Evolutionary conservation across 2,888 invertebrate genomes (phyloP).

Genomic region (Drosophila silvestris): DNA sequence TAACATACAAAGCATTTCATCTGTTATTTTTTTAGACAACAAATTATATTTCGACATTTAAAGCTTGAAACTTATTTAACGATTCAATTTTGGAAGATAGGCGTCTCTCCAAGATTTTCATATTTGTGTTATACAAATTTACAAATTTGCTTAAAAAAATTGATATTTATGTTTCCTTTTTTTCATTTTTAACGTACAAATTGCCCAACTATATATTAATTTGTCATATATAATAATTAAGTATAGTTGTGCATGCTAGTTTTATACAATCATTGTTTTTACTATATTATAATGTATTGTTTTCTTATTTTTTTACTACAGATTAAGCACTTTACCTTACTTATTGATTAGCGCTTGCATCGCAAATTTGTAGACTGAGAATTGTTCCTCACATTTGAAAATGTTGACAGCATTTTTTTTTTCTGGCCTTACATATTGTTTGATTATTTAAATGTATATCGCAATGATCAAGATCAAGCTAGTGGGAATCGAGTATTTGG

Average conservation of each 20-base stretch:
- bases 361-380: constrained; percentile 8
- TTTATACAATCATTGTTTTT: constrained; percentile 9
- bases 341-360: constrained; percentile 16
- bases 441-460: neutral
- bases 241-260: constrained; percentile 1
- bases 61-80: neutral
- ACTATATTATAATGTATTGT: neutral
- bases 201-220: constrained; percentile 3
- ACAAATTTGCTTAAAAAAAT: neutral
- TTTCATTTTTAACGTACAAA: neutral
- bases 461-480: neutral
- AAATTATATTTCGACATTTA: constrained; percentile 2
- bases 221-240: neutral
- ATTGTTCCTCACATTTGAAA: neutral
- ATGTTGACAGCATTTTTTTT: neutral
- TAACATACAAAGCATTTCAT: constrained; percentile 6
- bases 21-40: neutral
- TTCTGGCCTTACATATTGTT: neutral
- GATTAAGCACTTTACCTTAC: constrained; percentile 9
- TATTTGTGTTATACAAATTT: neutral
- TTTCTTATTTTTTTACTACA: neutral
- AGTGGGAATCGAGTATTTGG: neutral
- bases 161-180: neutral
- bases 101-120: neutral
- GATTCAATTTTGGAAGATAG: neutral